Base-by-base conservation (phyloP, 2,113 vertebrate genomes). In the Todiramphus saurophagus region DNA sequence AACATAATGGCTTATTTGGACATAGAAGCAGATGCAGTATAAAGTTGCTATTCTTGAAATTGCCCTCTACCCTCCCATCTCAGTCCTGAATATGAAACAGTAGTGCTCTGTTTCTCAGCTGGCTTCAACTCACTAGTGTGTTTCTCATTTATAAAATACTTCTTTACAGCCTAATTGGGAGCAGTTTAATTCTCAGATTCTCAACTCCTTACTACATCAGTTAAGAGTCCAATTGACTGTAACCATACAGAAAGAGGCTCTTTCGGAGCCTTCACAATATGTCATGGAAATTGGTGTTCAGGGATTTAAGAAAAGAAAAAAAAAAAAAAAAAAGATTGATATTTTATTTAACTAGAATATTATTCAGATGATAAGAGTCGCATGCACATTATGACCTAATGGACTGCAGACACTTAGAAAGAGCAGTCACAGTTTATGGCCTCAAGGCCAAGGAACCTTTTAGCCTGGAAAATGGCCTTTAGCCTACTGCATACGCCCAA, bases 81-180 rank as follows among this genome's bases (percentile, higher is more conserved):
- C 83, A 33, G 55, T 39, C 66, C 41, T 60, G n/a, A 43, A 18
- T 27, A n/a, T 31, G 27, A 87, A 97, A 97, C 89, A 95, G 94
- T 90, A 94, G 72, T 91, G 60, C 51, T 94, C 82, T 95, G 91
- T 96, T 96, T 89, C 93, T 91, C 75, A 94, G 69, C 73, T 94
- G 94, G 95, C 90, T 89, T 94, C 76, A 81, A 94, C 63, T 79
- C 79, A 84, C 83, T 78, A n/a, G 85, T 81, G 84, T 94, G 91
- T 77, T 94, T 95, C 89, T 94, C 95, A 93, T 94, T 95, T 91
- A 94, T 94, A 81, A 91, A 94, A 92, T 44, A 44, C 31, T 59
- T 96, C 25, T 95, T 97, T 96, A 97, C 76, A 92, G 93, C 87
- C 91, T 97, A 94, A 96, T 95, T 94, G 95, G 95, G 96, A 97